Evolutionary conservation across 2,797 vertebrate species (phyloP).

Genomic region (Centropyge bicolor): DNA sequence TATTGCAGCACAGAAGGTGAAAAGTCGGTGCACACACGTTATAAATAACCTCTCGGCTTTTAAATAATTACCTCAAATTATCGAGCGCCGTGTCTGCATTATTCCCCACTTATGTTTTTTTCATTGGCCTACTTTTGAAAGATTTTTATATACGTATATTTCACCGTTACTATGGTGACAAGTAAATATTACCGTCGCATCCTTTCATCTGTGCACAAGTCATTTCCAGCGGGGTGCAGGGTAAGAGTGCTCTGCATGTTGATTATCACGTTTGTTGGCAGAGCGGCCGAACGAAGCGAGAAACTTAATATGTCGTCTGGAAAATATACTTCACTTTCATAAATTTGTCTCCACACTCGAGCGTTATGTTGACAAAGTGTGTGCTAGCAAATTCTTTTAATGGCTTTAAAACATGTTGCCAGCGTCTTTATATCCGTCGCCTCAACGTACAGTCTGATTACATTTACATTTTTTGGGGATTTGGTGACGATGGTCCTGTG

Average conservation of each 20-base stretch:
- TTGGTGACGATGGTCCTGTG: neutral
- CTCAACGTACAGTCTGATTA: conserved; percentile 40
- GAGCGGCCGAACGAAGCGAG: conserved; percentile 27
- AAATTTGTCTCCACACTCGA: conserved; percentile 53
- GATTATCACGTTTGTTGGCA: conserved; percentile 68
- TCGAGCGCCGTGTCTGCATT: conserved; percentile 22
- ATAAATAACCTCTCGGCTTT: conserved; percentile 13
- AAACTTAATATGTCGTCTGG: conserved; percentile 70
- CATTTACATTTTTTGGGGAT: conserved; percentile 54
- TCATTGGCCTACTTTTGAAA: conserved; percentile 39
- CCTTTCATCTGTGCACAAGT: conserved; percentile 59
- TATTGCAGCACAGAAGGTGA: conserved; percentile 1
- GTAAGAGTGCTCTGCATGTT: conserved; percentile 46
- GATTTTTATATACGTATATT: conserved; percentile 45
- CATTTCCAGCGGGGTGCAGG: conserved; percentile 60
- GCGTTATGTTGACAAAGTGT: conserved; percentile 62
- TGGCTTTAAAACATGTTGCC: conserved; percentile 52
- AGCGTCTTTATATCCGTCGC: conserved; percentile 46
- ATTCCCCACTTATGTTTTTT: conserved; percentile 29
- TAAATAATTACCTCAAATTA: conserved; percentile 17
- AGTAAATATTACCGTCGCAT: conserved; percentile 75
- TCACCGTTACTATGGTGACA: conserved; percentile 67
- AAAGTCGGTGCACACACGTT: conserved; percentile 6
- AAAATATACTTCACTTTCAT: conserved; percentile 63
- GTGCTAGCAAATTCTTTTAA: conserved; percentile 46